phyloP scores from a whole-genome alignment of 37 sponge, comb jelly and placozoan species.

The Beroe ovata region DNA sequence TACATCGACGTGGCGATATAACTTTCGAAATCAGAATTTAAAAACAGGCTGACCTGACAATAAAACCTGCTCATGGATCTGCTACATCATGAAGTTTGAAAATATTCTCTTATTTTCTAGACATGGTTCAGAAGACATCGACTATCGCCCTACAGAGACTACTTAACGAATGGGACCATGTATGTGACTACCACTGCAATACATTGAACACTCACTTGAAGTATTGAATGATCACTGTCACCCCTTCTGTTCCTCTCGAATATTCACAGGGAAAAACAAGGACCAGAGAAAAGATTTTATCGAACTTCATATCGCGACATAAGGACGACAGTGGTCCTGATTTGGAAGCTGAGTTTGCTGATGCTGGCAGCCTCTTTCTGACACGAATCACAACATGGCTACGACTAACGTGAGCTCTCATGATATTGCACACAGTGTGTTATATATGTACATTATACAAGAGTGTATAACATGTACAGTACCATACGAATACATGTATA shows the following conservation, averaged over 20 bases:
- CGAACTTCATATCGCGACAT: conserved; percentile 78
- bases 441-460: neutral
- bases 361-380: conserved; percentile 94
- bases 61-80: too few relatives aligned
- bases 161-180: conserved; percentile 58
- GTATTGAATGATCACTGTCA: neutral
- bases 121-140: conserved; percentile 52
- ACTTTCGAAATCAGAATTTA: too few relatives aligned
- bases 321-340: conserved; percentile 86
- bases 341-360: conserved; percentile 85
- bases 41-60: too few relatives aligned
- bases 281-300: conserved; percentile 75
- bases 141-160: conserved; percentile 24
- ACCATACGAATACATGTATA: too few relatives aligned
- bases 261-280: conserved; percentile 72
- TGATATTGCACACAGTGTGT: neutral
- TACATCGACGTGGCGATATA: too few relatives aligned
- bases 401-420: conserved; percentile 79
- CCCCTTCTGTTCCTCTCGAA: neutral
- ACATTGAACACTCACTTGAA: too few relatives aligned
- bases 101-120: too few relatives aligned
- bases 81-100: too few relatives aligned
- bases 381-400: conserved; percentile 94
- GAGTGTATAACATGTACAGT: too few relatives aligned
- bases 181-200: neutral